These are phyloP conservation scores for Zaprionus camerounensis DNA, from an alignment of 1,140 invertebrate species.

Conservation along the genomic window DNA sequence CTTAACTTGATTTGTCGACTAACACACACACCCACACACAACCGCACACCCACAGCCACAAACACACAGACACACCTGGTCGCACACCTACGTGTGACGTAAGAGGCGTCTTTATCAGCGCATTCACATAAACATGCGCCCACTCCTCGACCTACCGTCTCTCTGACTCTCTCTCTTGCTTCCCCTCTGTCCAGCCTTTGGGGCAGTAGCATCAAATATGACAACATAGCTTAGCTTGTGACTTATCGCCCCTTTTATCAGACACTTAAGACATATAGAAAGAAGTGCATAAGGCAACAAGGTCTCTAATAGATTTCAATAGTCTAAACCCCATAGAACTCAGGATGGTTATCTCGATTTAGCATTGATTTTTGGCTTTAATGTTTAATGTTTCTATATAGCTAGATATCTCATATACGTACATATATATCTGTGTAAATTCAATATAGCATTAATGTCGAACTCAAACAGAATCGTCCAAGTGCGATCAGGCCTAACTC, in stretches of 20 bases:
- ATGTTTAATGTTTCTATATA: background rate
- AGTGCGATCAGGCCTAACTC: background rate
- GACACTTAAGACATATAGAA: too few species aligned
- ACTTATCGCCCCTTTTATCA: too few species aligned
- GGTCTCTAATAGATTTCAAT: background rate
- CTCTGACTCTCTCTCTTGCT: background rate
- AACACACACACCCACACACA: background rate
- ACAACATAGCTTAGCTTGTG: too few species aligned
- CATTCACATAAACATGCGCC: background rate
- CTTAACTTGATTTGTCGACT: conserved; percentile 13
- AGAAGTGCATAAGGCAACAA: too few species aligned
- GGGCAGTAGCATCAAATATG: too few species aligned
- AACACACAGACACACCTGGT: background rate
- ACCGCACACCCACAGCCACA: background rate
- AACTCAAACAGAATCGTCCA: background rate
- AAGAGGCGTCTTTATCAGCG: background rate
- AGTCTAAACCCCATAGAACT: background rate
- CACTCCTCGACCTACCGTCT: background rate
- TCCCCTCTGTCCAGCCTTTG: too few species aligned
- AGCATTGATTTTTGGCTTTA: background rate
- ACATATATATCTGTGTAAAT: background rate
- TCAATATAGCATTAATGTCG: background rate
- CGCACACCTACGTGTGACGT: background rate
- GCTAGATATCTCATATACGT: background rate
- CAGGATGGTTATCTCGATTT: background rate